phyloP scores from a whole-genome alignment of 2,888 invertebrate species.

The Erebia ligea region DNA sequence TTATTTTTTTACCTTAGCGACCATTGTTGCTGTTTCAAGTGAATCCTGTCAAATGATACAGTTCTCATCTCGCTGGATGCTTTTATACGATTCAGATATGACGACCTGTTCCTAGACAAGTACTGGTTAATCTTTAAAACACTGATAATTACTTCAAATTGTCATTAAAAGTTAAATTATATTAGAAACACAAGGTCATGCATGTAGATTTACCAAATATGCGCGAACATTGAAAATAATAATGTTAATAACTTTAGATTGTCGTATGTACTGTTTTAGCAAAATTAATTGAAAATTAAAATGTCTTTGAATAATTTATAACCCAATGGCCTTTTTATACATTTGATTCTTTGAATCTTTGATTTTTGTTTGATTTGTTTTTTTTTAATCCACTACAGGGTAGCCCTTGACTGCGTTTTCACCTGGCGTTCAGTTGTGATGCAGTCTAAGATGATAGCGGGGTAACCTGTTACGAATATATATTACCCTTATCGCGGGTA shows the following conservation, averaged over 20 bases:
- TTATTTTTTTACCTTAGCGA: conserved; percentile 31
- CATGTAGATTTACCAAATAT: conserved; percentile 6
- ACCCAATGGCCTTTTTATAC: neutral
- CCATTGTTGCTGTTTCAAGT: conserved; percentile 34
- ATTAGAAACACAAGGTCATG: conserved; percentile 20
- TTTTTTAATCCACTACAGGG: too few species aligned
- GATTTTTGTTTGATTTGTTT: neutral
- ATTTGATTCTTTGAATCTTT: neutral
- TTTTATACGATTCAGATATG: conserved; percentile 35
- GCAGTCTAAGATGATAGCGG: too few species aligned
- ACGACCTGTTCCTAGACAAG: conserved; percentile 22
- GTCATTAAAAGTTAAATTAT: conserved; percentile 26
- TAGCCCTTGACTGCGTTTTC: too few species aligned
- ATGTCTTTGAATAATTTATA: conserved; percentile 1
- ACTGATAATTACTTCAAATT: conserved; percentile 25
- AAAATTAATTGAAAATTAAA: neutral
- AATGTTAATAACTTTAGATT: neutral
- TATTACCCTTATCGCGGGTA: too few species aligned
- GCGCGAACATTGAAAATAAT: neutral
- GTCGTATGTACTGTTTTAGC: neutral
- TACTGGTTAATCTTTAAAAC: conserved; percentile 30
- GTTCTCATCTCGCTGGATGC: conserved; percentile 11
- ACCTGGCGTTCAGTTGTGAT: too few species aligned
- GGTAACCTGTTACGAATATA: too few species aligned
- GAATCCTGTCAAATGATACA: conserved; percentile 34